Conservation (phyloP, 2,888 invertebrate genomes). For the Aporophyla lueneburgensis region DNA sequence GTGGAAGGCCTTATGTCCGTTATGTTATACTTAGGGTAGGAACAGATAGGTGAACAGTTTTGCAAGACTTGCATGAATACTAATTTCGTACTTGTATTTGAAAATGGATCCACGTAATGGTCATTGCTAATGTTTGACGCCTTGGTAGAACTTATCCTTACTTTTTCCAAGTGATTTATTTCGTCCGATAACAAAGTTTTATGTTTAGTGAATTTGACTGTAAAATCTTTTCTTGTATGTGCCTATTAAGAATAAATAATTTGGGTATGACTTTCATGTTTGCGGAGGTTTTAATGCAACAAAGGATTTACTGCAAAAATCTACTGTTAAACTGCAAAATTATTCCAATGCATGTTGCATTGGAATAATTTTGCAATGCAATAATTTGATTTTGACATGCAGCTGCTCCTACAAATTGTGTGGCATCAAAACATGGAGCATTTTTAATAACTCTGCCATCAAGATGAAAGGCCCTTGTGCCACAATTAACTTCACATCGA, state of each 20-base stretch:
- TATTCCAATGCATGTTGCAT: background rate
- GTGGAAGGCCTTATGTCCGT: conserved; percentile 26
- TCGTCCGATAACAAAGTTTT: too few relatives aligned
- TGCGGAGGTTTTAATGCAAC: background rate
- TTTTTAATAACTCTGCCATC: conserved; percentile 59
- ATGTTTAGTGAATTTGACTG: background rate
- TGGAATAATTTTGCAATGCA: conserved; percentile 11
- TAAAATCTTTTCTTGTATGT: background rate
- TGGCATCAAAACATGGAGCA: conserved; percentile 45
- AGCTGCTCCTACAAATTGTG: conserved; percentile 52
- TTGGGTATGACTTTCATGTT: background rate
- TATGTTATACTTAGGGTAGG: conserved; percentile 16
- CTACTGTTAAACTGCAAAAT: too few relatives aligned
- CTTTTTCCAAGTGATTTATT: background rate
- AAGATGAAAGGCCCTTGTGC: conserved; percentile 54
- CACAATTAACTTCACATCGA: conserved; percentile 58
- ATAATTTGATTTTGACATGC: conserved; percentile 32
- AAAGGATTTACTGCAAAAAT: background rate
- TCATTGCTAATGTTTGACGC: background rate
- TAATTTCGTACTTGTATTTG: background rate
- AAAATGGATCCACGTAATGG: background rate
- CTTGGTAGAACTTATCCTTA: background rate
- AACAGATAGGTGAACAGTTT: conserved; percentile 17
- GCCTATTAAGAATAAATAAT: background rate
- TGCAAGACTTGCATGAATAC: conserved; percentile 19